A percentile compares a stretch with the other conserved stretches of the same genome.
Conservation (phyloP, 2,888 invertebrate genomes). For the Nemurella pictetii region DNA sequence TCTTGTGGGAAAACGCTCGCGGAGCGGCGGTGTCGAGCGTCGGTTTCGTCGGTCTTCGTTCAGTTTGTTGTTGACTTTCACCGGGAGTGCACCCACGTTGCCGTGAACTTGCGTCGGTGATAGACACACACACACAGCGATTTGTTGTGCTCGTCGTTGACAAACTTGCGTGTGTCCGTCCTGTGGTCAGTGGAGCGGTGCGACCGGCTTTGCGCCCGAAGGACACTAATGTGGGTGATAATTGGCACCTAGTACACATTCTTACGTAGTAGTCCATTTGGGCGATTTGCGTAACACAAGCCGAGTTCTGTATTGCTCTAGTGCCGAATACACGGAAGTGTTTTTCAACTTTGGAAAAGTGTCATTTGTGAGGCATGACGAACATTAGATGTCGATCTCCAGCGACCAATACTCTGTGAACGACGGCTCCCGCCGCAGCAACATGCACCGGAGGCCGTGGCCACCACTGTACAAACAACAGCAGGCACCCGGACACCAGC, state of each 20-base stretch:
- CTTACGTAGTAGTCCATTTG: background rate
- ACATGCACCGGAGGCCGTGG: constrained; percentile 62
- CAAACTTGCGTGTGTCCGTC: background rate
- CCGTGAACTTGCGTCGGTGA: background rate
- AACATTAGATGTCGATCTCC: constrained; percentile 46
- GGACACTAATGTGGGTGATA: background rate
- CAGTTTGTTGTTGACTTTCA: background rate
- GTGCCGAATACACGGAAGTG: background rate
- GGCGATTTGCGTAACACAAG: background rate
- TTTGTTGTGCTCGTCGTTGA: background rate
- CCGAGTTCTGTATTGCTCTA: background rate
- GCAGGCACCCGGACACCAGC: constrained; percentile 52
- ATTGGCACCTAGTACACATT: background rate
- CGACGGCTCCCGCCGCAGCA: constrained; percentile 44
- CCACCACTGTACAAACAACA: constrained; percentile 62
- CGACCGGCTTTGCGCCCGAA: background rate
- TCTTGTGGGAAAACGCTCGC: background rate
- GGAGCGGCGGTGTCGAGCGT: background rate
- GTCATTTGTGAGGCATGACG: constrained; percentile 10
- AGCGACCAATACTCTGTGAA: constrained; percentile 49
- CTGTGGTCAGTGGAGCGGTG: background rate
- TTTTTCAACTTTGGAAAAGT: background rate
- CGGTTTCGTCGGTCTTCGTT: background rate
- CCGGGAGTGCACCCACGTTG: background rate
- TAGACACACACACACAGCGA: too few species aligned